These are phyloP conservation scores for Spinus pinus DNA, from an alignment of 2,797 vertebrate species.

Conservation along the genomic window DNA sequence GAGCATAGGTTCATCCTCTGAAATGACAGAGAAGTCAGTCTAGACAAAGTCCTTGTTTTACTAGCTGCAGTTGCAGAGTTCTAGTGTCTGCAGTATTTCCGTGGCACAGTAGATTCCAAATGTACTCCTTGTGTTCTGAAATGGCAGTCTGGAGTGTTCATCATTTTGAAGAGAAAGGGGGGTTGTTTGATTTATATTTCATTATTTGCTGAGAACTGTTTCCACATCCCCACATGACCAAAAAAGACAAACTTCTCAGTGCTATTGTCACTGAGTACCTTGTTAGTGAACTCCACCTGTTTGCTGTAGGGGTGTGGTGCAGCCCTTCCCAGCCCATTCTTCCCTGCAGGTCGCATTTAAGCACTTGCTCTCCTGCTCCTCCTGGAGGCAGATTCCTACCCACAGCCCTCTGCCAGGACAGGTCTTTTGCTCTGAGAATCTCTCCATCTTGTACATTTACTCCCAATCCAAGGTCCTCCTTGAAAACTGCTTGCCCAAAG, in stretches of 20 bases:
- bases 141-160: neutral
- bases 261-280: accelerated
- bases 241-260: neutral
- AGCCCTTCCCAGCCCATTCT: neutral
- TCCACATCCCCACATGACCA: accelerated
- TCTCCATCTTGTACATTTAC: neutral
- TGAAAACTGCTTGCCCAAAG: neutral
- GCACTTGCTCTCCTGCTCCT: neutral
- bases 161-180: neutral
- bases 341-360: neutral
- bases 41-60: neutral
- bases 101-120: neutral
- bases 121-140: neutral
- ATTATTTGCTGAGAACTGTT: neutral
- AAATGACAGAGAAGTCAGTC: neutral
- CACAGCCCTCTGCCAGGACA: neutral
- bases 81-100: neutral
- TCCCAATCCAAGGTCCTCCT: neutral
- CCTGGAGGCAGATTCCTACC: neutral
- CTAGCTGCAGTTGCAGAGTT: neutral
- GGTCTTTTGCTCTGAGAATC: neutral
- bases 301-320: neutral
- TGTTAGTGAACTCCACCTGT: neutral
- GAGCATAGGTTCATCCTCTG: neutral
- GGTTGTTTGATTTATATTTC: neutral